A percentile compares a stretch with the other conserved stretches of the same genome.
Conservation (phyloP, 2,797 vertebrate genomes). For the Sphenopsis melanotis region DNA sequence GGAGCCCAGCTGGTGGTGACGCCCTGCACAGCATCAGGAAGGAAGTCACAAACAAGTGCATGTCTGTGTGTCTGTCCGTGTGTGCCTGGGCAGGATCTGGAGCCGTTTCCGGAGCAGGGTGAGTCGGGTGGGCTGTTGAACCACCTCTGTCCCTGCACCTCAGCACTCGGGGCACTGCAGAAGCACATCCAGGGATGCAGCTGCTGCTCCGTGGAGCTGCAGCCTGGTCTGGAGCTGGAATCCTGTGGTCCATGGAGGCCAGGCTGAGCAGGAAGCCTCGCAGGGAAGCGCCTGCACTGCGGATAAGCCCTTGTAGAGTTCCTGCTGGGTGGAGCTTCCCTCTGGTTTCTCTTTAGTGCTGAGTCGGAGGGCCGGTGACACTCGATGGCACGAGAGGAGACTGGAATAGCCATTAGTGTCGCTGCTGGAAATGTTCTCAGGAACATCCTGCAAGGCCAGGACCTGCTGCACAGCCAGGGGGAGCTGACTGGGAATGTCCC, state of each 20-base stretch:
- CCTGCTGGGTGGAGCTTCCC: slow-evolving; percentile 34
- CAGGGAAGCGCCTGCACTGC: not conserved
- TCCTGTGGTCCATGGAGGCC: fast-evolving
- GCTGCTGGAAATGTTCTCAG: not conserved
- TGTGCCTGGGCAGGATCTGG: not conserved
- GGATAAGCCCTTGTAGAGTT: not conserved
- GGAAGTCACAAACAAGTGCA: not conserved
- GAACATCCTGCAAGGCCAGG: not conserved
- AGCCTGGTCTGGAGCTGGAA: not conserved
- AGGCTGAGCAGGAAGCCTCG: not conserved
- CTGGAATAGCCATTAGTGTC: slow-evolving; percentile 20
- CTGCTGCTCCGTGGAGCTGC: fast-evolving
- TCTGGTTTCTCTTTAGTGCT: not conserved
- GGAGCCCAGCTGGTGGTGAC: not conserved
- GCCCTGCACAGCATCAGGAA: not conserved
- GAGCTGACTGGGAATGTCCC: not conserved
- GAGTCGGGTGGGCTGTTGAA: not conserved
- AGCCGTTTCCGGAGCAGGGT: not conserved
- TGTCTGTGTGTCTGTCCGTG: not conserved
- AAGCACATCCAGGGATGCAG: not conserved
- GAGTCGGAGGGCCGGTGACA: fast-evolving
- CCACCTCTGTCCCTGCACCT: not conserved
- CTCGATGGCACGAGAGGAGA: not conserved
- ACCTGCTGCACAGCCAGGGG: fast-evolving
- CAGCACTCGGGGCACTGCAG: fast-evolving